Conservation (phyloP, 2,888 invertebrate species). For the Caenorhabditis drosophilae region DNA sequence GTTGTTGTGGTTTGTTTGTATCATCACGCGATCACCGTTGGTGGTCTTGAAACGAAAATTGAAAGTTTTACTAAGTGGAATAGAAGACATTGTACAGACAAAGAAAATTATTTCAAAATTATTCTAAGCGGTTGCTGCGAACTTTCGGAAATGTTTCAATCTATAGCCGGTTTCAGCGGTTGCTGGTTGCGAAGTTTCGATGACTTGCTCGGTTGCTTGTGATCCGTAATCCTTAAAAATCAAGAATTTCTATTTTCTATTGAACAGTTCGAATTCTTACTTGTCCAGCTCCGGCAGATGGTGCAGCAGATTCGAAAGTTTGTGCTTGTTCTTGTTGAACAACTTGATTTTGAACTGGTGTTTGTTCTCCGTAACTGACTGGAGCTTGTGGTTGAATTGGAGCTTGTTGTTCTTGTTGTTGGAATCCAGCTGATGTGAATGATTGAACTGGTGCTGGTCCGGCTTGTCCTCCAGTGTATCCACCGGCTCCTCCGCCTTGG, state of each 20-base stretch:
- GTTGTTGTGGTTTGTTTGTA: no score
- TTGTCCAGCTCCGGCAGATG: slow-evolving; percentile 13
- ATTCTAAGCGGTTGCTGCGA: not conserved
- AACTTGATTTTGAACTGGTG: slow-evolving; percentile 17
- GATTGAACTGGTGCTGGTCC: slow-evolving; percentile 9
- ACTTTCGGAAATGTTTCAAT: slow-evolving; percentile 7
- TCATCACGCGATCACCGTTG: no score
- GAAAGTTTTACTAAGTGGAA: no score
- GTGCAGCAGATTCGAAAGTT: slow-evolving; percentile 15
- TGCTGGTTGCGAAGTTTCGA: slow-evolving; percentile 19
- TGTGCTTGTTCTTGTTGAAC: slow-evolving; percentile 14
- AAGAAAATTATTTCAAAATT: not conserved
- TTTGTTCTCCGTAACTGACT: slow-evolving; percentile 30
- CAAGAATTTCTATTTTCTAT: not conserved
- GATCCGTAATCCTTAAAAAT: slow-evolving; percentile 24
- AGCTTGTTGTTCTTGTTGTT: slow-evolving; percentile 2
- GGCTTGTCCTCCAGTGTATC: slow-evolving; percentile 18
- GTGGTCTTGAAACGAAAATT: no score
- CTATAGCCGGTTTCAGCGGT: slow-evolving; percentile 23
- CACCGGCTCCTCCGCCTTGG: slow-evolving; percentile 13
- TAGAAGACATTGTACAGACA: no score
- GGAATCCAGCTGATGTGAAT: not conserved
- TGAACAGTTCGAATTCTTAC: no score
- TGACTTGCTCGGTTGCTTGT: slow-evolving; percentile 28
- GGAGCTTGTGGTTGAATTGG: slow-evolving; percentile 16